Conservation (phyloP, 2,797 vertebrate species). For the Sebastolobus alascanus region DNA sequence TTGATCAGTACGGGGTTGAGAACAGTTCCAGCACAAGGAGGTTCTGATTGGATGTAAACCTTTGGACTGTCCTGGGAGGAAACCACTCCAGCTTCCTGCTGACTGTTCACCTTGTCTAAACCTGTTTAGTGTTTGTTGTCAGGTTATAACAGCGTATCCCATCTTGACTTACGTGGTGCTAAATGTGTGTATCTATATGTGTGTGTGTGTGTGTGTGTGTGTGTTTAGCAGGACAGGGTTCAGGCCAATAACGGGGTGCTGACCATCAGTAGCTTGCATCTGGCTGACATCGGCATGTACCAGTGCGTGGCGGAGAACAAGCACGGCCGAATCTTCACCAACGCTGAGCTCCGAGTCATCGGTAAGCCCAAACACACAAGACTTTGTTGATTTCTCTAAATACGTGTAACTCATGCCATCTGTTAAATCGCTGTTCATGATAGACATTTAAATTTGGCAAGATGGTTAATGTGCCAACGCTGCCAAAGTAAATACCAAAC, state of each 20-base stretch:
- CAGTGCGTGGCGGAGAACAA: slow-evolving; percentile 96
- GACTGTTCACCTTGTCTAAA: slow-evolving; percentile 49
- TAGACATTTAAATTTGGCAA: background rate
- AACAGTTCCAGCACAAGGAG: background rate
- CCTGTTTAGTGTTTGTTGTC: slow-evolving; percentile 35
- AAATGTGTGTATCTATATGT: slow-evolving; percentile 8
- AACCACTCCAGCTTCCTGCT: slow-evolving; percentile 26
- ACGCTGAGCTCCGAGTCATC: slow-evolving; percentile 91
- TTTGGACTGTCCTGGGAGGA: background rate
- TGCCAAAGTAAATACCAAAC: slow-evolving; percentile 1
- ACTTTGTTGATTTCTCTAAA: background rate
- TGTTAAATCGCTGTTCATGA: background rate
- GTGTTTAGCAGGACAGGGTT: slow-evolving; percentile 88
- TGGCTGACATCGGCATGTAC: slow-evolving; percentile 94
- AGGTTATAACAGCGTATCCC: slow-evolving; percentile 20
- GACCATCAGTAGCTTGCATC: slow-evolving; percentile 88
- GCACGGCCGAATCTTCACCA: slow-evolving; percentile 91
- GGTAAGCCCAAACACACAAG: slow-evolving; percentile 81
- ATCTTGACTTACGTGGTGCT: slow-evolving; percentile 10
- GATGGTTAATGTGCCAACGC: background rate
- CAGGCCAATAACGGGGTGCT: slow-evolving; percentile 91
- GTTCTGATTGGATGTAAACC: slow-evolving; percentile 16
- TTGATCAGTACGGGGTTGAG: background rate
- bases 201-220: slow-evolving; percentile 32
- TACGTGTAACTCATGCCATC: background rate